phyloP scores from a whole-genome alignment of 2,888 invertebrate species.

The Drosophila lacicola region DNA sequence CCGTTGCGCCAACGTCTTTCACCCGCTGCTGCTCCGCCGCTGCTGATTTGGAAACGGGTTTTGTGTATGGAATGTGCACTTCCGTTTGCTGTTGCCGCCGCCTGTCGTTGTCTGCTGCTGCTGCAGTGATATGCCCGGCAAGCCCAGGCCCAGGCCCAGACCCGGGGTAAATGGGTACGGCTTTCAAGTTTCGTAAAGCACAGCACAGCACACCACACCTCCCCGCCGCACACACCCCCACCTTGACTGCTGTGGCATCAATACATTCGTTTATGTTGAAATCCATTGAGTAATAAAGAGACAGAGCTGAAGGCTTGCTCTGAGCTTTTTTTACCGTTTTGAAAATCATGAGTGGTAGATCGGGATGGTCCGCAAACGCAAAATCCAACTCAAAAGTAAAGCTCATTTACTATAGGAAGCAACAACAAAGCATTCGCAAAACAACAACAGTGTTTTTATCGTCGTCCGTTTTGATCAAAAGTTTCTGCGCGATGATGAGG shows the following conservation, averaged over 20 bases:
- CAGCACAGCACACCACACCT: slow-evolving; percentile 14
- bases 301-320: no score
- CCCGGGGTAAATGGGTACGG: slow-evolving; percentile 77
- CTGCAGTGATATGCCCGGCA: slow-evolving; percentile 61
- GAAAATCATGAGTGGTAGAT: no score
- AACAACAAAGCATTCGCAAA: no score
- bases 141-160: slow-evolving; percentile 44
- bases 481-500: no score
- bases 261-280: slow-evolving; percentile 75
- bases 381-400: no score
- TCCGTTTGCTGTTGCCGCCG: slow-evolving; percentile 69
- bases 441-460: no score
- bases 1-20: slow-evolving; percentile 60
- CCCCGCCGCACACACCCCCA: slow-evolving; percentile 12
- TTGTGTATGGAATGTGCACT: slow-evolving; percentile 80
- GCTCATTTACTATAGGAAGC: no score
- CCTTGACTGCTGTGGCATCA: slow-evolving; percentile 54
- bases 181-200: slow-evolving; percentile 71
- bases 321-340: no score
- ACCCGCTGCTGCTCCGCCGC: slow-evolving; percentile 30
- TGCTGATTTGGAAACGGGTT: slow-evolving; percentile 70
- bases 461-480: no score
- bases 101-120: slow-evolving; percentile 32
- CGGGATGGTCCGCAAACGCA: no score
- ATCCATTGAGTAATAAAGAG: no score